Base-by-base conservation (phyloP, 2,113 vertebrate genomes). In the Hypomesus transpacificus region DNA sequence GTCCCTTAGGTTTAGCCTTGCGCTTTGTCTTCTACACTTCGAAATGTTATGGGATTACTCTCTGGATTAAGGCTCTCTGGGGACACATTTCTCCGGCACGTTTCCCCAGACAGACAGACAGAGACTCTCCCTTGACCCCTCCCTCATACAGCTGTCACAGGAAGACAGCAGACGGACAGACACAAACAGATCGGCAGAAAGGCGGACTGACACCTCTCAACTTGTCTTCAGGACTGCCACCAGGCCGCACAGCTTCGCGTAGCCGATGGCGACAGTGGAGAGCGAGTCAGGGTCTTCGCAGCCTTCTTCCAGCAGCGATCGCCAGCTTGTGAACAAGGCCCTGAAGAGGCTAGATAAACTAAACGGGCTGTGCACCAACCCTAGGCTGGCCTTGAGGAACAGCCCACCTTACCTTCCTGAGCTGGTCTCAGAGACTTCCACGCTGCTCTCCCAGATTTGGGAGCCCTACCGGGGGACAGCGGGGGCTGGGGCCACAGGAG, bases 391-490 rank as follows among this genome's bases (percentile, higher is more conserved):
- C 18, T 84, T 94, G 8, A 89, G 74, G 77, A 91, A 87, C 73
- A 94, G 92, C 56, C 91, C 94, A 0, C 95, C 94, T 0, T 93
- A 92, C 75, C 87, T 96, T 59, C 91, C 87, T 0, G 89, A 92
- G 14, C 80, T 96, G 67, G 74, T 94, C 39, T 87, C 85, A 0
- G 84, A 92, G 69, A 90, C 82, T 0, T 61, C 76, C 14, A 52
- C 63, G 4, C 80, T 89, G 28, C 85, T 94, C 3, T 46, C 1
- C 0, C 83, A 85, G 16, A 86, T 94, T 57, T 92, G 92, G 87
- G 81, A 82, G 68, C 87, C 86, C 14, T 90, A 90, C 76, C 31
- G 51, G 21, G 69, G 52, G 51, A 8, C 65, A 2, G 57, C 20
- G 62, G 31, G 24, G 4, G 57, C 21, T 60, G 31, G 24, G 4